Percentiles rank a stretch among this genome's conserved stretches.
Conservation (phyloP, 2,113 vertebrate genomes). For the Cynoglossus semilaevis region DNA sequence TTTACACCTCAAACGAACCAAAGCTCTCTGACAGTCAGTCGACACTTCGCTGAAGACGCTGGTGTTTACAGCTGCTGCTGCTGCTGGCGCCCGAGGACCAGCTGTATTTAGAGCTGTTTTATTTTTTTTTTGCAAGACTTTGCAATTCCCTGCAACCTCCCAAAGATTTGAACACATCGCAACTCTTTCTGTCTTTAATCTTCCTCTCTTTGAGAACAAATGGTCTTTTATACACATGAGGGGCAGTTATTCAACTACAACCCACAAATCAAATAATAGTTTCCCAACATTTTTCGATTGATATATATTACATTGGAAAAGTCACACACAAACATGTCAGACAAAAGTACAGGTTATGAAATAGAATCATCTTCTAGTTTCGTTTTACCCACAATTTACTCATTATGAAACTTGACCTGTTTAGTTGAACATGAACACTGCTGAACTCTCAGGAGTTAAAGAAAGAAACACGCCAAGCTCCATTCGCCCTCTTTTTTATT, state of each 20-base stretch:
- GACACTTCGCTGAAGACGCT: constrained; percentile 34
- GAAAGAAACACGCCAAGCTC: no score
- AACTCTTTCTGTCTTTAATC: constrained; percentile 17
- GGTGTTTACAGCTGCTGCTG: constrained; percentile 4
- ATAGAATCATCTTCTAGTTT: no score
- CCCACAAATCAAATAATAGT: background rate
- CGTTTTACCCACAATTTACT: no score
- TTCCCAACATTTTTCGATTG: no score
- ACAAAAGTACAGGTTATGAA: no score
- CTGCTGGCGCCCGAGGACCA: constrained; percentile 25
- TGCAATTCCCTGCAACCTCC: constrained; percentile 38
- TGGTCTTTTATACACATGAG: constrained; percentile 1
- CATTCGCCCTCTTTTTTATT: no score
- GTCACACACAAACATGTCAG: no score
- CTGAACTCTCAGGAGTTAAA: no score
- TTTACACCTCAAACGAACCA: constrained; percentile 6
- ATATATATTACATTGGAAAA: no score
- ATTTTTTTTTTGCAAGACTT: constrained; percentile 46
- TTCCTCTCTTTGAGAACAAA: constrained; percentile 23
- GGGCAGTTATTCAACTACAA: constrained; percentile 6
- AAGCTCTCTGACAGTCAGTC: constrained; percentile 30
- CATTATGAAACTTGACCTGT: no score
- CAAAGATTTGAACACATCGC: constrained; percentile 11
- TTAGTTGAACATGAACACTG: no score
- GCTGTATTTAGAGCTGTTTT: constrained; percentile 40